Evolutionary conservation across 2,888 invertebrate genomes (phyloP), one percentile per base, ranked within the genome.

Genomic region (Corbicula japonica): DNA sequence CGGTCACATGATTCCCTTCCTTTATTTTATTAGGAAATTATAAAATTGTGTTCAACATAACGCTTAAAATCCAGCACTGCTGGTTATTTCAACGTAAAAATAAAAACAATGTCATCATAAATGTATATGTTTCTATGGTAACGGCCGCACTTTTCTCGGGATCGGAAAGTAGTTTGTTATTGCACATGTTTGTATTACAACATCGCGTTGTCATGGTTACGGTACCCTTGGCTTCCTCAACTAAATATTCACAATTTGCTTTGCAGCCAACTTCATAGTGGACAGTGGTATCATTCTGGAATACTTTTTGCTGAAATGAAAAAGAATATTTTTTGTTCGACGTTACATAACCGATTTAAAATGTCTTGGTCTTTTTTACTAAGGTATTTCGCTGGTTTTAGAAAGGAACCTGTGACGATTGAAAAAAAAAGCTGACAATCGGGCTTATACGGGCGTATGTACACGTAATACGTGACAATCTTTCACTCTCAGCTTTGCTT

Each of bases 261-360:
- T 12, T 54, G 18, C 68, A 69, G 8, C 68, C 68, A 69, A 69
- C 30, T 12, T 46, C 46, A 21, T 23, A 58, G 4, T 34, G 5
- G 21, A 23, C 34, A 21, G 18, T 2, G 10, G 68, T 56, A 15
- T 12, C 46, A 26, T 69, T 69, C 23, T 12, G 32, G 12, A 30
- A 46, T 12, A 58, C 34, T 35, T 30, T 58, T 69, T 69, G 68
- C 68, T 69, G 44, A 30, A 66, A 54, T 26, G 21, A 54, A 65
- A 52, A 5, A 41, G n/a, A 38, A 41, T 38, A 21, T 21, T 5
- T 2, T 38, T 35, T 1, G n/a, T 5, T 28, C 23, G 28, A 50
- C 5, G 23, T 12, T 10, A 10, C 50, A 8, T 23, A 10, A 26
- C 10, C 12, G 15, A 12, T 21, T 50, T 50, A 12, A 41, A 38